Evolutionary conservation across 2,888 invertebrate species (phyloP).

Genomic region (Coelopa pilipes): DNA sequence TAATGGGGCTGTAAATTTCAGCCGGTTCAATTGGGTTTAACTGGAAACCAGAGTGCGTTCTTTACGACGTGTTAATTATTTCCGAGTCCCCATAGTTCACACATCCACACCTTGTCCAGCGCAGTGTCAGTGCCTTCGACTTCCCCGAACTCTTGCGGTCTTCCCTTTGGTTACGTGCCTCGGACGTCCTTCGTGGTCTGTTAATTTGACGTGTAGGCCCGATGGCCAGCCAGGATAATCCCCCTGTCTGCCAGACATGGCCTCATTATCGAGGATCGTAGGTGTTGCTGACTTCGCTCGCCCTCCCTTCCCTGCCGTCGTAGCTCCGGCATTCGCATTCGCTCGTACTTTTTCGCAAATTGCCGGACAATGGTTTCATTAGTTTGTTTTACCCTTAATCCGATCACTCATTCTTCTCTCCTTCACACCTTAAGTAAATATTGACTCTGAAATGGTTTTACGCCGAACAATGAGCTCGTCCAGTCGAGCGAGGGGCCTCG

Average conservation of each 20-base stretch:
- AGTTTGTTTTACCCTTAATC: slow-evolving; percentile 7
- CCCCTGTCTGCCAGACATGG: slow-evolving; percentile 11
- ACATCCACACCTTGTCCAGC: slow-evolving; percentile 41
- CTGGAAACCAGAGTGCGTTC: too few species aligned
- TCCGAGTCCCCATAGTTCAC: slow-evolving; percentile 53
- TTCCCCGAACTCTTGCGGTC: slow-evolving; percentile 24
- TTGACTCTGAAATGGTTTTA: slow-evolving; percentile 60
- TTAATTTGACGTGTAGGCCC: background rate
- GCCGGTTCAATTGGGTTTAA: too few species aligned
- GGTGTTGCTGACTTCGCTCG: too few species aligned
- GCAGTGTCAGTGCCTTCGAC: background rate
- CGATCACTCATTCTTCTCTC: slow-evolving; percentile 21
- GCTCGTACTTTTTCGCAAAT: background rate
- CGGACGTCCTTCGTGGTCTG: background rate
- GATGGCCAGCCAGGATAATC: slow-evolving; percentile 27
- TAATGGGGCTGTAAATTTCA: too few species aligned
- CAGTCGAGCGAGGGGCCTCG: background rate
- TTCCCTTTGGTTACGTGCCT: background rate
- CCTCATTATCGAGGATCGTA: too few species aligned
- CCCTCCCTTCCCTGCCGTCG: too few species aligned
- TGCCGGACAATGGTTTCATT: background rate
- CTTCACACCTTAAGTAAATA: slow-evolving; percentile 54
- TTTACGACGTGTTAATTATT: slow-evolving; percentile 40
- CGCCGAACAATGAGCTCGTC: slow-evolving; percentile 18
- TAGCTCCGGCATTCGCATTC: too few species aligned